A percentile compares a stretch with the other conserved stretches of the same genome.
These are phyloP conservation scores for Monochamus alternatus DNA, from an alignment of 2,888 invertebrate species.

Conservation along the genomic window DNA sequence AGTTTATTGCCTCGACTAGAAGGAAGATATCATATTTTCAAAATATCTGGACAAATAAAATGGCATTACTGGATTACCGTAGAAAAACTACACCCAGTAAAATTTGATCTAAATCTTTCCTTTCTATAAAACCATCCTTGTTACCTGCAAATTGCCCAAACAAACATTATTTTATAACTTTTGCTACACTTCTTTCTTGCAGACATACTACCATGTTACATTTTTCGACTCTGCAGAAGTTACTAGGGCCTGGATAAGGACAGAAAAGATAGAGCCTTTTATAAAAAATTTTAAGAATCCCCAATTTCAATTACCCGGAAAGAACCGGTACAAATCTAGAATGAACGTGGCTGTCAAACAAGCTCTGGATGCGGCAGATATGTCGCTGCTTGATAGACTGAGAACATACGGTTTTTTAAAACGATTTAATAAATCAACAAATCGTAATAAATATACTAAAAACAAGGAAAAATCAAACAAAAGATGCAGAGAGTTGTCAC, in stretches of 20 bases:
- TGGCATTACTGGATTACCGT: too few relatives aligned
- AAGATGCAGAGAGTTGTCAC: not conserved
- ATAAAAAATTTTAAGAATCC: constrained; percentile 43
- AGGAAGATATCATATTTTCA: too few relatives aligned
- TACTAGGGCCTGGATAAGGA: constrained; percentile 55
- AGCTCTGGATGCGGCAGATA: constrained; percentile 49
- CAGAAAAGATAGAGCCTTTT: constrained; percentile 49
- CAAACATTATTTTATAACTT: too few relatives aligned
- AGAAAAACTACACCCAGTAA: too few relatives aligned
- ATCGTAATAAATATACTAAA: constrained; percentile 15
- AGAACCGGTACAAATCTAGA: constrained; percentile 42
- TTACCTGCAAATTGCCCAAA: too few relatives aligned
- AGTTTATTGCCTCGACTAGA: too few relatives aligned
- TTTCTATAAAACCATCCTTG: too few relatives aligned
- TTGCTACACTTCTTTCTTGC: constrained; percentile 6
- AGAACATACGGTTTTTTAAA: constrained; percentile 52
- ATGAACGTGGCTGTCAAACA: constrained; percentile 45
- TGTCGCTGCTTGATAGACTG: constrained; percentile 51
- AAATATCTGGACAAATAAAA: too few relatives aligned
- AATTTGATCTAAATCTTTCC: too few relatives aligned
- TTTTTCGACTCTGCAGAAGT: constrained; percentile 54
- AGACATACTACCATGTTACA: constrained; percentile 58
- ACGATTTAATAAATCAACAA: constrained; percentile 46
- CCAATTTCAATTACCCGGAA: constrained; percentile 22
- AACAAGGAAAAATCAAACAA: not conserved